A percentile compares a stretch with the other conserved stretches of the same genome.
phyloP scores from a whole-genome alignment of 2,113 vertebrate genomes.

The Naja naja region DNA sequence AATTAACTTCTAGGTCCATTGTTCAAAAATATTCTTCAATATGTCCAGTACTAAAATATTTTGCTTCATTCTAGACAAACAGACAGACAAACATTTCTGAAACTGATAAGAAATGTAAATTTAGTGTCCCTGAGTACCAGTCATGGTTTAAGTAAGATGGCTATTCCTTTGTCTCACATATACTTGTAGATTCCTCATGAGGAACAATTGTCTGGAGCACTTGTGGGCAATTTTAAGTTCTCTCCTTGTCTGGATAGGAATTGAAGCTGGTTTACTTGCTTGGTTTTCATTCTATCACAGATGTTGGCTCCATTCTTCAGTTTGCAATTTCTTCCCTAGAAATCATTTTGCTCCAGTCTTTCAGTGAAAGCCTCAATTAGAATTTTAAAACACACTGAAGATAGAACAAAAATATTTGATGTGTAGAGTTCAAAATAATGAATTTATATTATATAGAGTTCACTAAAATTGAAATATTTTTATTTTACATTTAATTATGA shows the following conservation, averaged over 20 bases:
- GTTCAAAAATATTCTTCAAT: not conserved
- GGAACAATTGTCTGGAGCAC: not conserved
- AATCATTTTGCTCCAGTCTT: not conserved
- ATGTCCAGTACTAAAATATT: not conserved
- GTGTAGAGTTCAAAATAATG: not conserved
- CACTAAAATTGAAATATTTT: not conserved
- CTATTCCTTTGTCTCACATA: not conserved
- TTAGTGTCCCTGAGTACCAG: not conserved
- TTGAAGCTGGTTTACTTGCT: not conserved
- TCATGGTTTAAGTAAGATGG: not conserved
- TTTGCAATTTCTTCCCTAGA: not conserved
- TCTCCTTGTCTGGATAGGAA: not conserved
- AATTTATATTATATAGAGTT: not conserved
- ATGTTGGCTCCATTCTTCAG: not conserved
- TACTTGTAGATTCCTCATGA: not conserved
- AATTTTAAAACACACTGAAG: not conserved
- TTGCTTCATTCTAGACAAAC: not conserved
- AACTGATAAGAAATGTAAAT: not conserved
- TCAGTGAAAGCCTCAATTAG: not conserved
- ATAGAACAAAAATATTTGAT: not conserved
- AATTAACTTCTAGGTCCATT: not conserved
- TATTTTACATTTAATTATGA: not conserved
- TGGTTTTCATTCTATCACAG: not conserved
- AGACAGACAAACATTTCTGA: not conserved
- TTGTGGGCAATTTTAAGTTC: not conserved